Evolutionary conservation across 2,113 vertebrate species (phyloP), one percentile per base, ranked within the genome.

Genomic region (Phyllostomus discolor): DNA sequence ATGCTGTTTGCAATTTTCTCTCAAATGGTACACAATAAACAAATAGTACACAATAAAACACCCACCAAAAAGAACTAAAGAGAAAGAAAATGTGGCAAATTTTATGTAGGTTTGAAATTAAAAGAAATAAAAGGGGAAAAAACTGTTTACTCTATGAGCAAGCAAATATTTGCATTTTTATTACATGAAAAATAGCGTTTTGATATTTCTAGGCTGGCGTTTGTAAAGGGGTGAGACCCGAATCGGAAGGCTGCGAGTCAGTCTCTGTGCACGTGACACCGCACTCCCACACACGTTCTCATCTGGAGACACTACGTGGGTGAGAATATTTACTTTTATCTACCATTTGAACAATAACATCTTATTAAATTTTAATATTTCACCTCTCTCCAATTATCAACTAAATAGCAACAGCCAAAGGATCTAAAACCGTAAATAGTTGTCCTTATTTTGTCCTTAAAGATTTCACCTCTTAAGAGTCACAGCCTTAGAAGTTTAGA

Each of bases 381-480:
- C 4, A 69, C 75, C 90, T 97, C 66, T 72, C 59, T 75, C 41
- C 35, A 87, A 46, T 66, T 97, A 97, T 95, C 86, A 97, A 76
- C 7, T 12, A 96, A 84, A 54, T 2, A 94, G 82, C 83, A 93
- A 50, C 3, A 94, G 84, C 67, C 79, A 88, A 97, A 73, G 59
- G 85, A 96, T 57, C 91, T 96, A 57, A 97, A 95, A 94, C 78
- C 59, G 89, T 66, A 95, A 93, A 88, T 70, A 95, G 46, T 7
- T 97, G 96, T 94, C 95, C 83, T 98, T 97, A 97, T 92, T 97
- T 97, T 98, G 98, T 97, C 98, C 98, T 98, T 97, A 97, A 98
- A 98, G 90, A 98, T 98, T 98, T 98, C 98, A 98, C 98, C 98
- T 98, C 95, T 87, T 95, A 97, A 97, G 93, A 98, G 96, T 95